Evolutionary conservation across 2,113 vertebrate species (phyloP), one percentile per base, ranked within the genome.

Genomic region (Galbula dea): DNA sequence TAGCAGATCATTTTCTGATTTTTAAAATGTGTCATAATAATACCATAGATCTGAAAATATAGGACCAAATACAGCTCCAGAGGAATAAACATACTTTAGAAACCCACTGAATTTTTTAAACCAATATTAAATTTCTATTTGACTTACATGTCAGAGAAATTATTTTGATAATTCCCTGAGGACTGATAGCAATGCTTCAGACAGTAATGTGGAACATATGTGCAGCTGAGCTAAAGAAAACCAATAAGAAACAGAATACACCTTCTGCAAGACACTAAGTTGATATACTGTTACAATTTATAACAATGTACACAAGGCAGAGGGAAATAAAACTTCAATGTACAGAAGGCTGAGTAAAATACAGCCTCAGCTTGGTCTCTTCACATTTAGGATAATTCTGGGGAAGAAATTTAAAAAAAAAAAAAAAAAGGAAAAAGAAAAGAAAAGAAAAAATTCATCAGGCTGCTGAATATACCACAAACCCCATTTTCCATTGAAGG

Each of bases 91-190:
- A 89, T 46, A 34, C 51, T 81, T 61, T 84, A 62, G 54, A 86
- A 90, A 20, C 13, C 43, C 77, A 12, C 32, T 94, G 37, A 13
- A 75, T 94, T 91, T 79, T 71, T 94, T 91, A 96, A 95, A 55
- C 45, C 34, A 85, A 24, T 85, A 83, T 89, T 92, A 93, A 86
- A 84, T 95, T 97, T 92, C 58, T 89, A 55, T 93, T 94, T 81
- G 91, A 61, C n/a, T 62, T 61, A 43, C 43, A 83, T 72, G 73
- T 93, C 88, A 86, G 29, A 71, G 34, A 80, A 89, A 88, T 89
- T 68, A 34, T 46, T 90, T 45, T 87, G 36, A 52, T 74, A 45
- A 34, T 86, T 88, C 52, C 49, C 21, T 62, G 34, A 27, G 12
- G 58, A 83, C 30, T 83, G 34, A 16, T 54, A 68, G 43, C 72